Base-by-base conservation (phyloP, 2,888 invertebrate species). In the Polietes domitor region DNA sequence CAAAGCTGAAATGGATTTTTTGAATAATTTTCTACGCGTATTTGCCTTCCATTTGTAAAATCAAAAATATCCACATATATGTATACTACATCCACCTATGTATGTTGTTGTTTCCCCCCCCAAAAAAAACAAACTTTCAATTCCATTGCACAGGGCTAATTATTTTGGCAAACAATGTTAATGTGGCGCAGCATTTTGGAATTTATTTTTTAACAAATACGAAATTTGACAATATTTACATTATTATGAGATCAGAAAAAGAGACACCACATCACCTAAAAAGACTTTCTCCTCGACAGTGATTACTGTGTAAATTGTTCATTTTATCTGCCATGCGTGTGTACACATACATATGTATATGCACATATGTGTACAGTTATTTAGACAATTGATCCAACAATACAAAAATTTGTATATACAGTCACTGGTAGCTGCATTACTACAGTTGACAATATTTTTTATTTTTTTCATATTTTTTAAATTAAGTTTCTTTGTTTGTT, bases 181-280 rank as follows among this genome's bases (percentile, higher is more conserved):
- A 55, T 53, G 47, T 70, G 19, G n/a, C 58, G 47, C 28, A 41
- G 41, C 24, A 70, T 28, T 28, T 21, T 15, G 26, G 73, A n/a
- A 53, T 15, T 71, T 72, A 15, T 73, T 78, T 53, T 37, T 26
- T 17, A n/a, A 32, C 28, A 63, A 78, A 71, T 15, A 61, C 32
- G 37, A 68, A 77, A 77, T 77, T 77, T 65, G 24, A 65, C 53
- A 28, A 68, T 58, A 70, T 77, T 70, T 77, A 61, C 53, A 43
- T 77, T 70, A 76, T 70, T 41, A 37, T 68, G 17, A 21, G 76
- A 17, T 26, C n/a, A 5, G 28, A 61, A 61, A 61, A 28, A 63
- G 7, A 26, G 32, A 76, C 55, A 76, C 10, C 37, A 76, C 55
- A 76, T 4, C 37, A 53, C 26, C 63, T 32, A 26, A 75, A 68